Conservation (phyloP, 2,113 vertebrate genomes). For the Chrysochloris asiatica region DNA sequence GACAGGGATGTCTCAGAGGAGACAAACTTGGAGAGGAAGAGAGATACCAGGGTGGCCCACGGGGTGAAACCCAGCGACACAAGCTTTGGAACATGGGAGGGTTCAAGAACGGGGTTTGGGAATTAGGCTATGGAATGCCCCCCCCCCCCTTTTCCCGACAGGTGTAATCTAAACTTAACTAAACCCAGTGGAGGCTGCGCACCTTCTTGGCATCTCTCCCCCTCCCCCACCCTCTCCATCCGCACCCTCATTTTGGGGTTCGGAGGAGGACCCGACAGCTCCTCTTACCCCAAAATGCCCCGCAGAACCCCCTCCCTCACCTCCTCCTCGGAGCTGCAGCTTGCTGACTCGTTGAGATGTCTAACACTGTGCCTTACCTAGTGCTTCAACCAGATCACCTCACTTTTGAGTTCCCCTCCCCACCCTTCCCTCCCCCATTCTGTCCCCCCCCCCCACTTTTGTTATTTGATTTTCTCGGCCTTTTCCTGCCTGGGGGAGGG, state of each 20-base stretch:
- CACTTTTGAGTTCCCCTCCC: slow-evolving; percentile 74
- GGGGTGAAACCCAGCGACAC: neutral
- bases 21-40: slow-evolving; percentile 19
- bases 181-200: slow-evolving; percentile 92
- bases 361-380: slow-evolving; percentile 83
- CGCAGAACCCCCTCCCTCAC: slow-evolving; percentile 91
- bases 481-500: slow-evolving; percentile 74
- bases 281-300: slow-evolving; percentile 94
- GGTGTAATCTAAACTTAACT: slow-evolving; percentile 99
- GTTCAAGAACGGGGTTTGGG: neutral
- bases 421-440: slow-evolving; percentile 67
- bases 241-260: slow-evolving; percentile 93
- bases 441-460: slow-evolving; percentile 65
- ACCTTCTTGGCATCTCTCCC: slow-evolving; percentile 88
- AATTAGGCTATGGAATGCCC: neutral
- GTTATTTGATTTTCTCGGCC: slow-evolving; percentile 82
- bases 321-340: slow-evolving; percentile 88
- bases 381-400: slow-evolving; percentile 84
- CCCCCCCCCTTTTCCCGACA: slow-evolving; percentile 73
- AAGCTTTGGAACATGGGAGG: neutral
- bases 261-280: slow-evolving; percentile 82
- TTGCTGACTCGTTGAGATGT: slow-evolving; percentile 89
- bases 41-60: neutral
- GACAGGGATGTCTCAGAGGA: neutral
- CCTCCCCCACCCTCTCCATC: slow-evolving; percentile 81